phyloP scores from a whole-genome alignment of 2,113 vertebrate species.

The Pimephales promelas region DNA sequence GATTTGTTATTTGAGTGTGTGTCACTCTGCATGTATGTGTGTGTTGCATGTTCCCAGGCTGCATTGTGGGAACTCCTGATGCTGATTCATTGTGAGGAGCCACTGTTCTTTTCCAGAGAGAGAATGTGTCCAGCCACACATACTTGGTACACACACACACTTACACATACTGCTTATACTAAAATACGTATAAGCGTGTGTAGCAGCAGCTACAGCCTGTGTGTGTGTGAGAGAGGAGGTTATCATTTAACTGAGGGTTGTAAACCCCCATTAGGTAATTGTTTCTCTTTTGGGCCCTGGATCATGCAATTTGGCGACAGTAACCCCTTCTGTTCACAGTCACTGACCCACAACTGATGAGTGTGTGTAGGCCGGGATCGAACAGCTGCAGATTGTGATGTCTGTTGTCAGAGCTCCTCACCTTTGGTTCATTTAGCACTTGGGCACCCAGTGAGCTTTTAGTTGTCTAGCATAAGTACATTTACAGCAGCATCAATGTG shows the following conservation, averaged over 20 bases:
- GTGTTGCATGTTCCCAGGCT: not conserved
- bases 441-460: not conserved
- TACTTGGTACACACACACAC: not conserved
- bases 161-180: not conserved
- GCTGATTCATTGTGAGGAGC: conserved; percentile 48
- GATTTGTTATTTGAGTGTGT: not conserved
- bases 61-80: conserved; percentile 25
- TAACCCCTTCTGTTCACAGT: not conserved
- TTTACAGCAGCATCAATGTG: not conserved
- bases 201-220: not conserved
- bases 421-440: conserved; percentile 31
- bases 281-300: conserved; percentile 35
- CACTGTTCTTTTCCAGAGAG: conserved; percentile 41
- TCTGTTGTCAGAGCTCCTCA: conserved; percentile 14
- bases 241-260: conserved; percentile 40
- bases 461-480: not conserved
- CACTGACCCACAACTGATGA: conserved; percentile 29
- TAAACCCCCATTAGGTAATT: conserved; percentile 44
- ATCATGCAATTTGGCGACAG: conserved; percentile 32
- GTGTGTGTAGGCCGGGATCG: conserved; percentile 17
- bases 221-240: not conserved
- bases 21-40: not conserved
- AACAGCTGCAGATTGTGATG: conserved; percentile 29
- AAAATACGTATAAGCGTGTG: no score
- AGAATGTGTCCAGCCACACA: not conserved